phyloP scores from a whole-genome alignment of 2,113 vertebrate species.

The Cephalophus harveyi region DNA sequence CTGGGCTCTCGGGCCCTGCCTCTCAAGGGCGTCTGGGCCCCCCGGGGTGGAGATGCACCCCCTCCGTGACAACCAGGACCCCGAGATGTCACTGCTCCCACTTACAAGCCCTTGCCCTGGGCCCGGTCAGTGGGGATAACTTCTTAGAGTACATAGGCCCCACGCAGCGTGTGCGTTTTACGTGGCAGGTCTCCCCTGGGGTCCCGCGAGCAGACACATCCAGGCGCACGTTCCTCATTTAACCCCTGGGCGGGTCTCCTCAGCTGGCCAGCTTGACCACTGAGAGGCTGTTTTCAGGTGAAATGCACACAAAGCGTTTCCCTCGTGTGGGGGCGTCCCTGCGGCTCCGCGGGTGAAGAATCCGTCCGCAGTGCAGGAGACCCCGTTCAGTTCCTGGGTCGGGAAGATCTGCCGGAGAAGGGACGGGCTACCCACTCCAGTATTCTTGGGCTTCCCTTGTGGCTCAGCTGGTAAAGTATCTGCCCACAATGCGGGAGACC shows the following conservation, averaged over 20 bases:
- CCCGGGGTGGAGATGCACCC: neutral
- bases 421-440: neutral
- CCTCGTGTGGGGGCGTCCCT: neutral
- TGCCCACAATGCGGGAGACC: neutral
- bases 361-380: neutral
- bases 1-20: neutral
- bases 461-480: too few species aligned
- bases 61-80: neutral
- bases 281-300: neutral
- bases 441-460: neutral
- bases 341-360: neutral
- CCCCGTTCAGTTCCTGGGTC: neutral
- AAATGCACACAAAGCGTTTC: neutral
- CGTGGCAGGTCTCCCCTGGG: neutral
- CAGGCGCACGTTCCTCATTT: accelerated
- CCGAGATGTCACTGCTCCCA: neutral
- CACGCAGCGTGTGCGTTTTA: neutral
- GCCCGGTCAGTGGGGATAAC: neutral
- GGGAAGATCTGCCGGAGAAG: neutral
- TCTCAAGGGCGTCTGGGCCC: neutral
- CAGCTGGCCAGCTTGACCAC: accelerated
- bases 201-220: neutral
- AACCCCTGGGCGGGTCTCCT: neutral
- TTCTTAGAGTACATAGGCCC: neutral
- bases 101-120: neutral